A percentile compares a stretch with the other conserved stretches of the same genome.
Conservation (phyloP, 2,797 vertebrate genomes). For the Dromococcyx pavoninus region DNA sequence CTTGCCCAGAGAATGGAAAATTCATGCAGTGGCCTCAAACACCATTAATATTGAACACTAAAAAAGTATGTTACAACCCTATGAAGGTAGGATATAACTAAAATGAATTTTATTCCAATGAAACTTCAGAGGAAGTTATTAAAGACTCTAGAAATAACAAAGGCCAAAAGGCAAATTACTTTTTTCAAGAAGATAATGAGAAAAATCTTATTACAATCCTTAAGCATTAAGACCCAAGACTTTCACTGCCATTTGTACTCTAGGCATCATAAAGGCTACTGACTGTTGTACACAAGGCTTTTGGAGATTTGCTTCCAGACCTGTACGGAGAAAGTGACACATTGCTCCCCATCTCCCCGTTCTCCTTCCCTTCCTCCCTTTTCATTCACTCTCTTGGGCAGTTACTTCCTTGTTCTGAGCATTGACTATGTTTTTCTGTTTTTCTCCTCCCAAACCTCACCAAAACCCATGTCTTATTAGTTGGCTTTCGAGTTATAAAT, state of each 20-base stretch:
- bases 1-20: not conserved
- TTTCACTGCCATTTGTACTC: not conserved
- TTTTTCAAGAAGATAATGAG: not conserved
- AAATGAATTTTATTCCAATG: not conserved
- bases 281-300: not conserved
- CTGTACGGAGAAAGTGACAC: not conserved
- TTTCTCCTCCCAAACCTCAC: not conserved
- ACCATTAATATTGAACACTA: not conserved
- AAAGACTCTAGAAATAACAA: not conserved
- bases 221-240: not conserved
- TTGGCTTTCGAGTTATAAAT: not conserved
- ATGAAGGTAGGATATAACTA: not conserved
- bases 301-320: not conserved
- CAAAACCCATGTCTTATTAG: rapidly evolving
- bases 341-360: not conserved
- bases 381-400: not conserved
- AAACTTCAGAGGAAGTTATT: not conserved
- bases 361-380: too few relatives aligned
- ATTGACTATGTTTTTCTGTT: not conserved
- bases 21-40: not conserved
- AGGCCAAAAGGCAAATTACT: not conserved
- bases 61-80: not conserved
- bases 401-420: not conserved
- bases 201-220: not conserved
- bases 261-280: not conserved